Base-by-base conservation (phyloP, 1,140 invertebrate species). In the Macrobrachium rosenbergii region DNA sequence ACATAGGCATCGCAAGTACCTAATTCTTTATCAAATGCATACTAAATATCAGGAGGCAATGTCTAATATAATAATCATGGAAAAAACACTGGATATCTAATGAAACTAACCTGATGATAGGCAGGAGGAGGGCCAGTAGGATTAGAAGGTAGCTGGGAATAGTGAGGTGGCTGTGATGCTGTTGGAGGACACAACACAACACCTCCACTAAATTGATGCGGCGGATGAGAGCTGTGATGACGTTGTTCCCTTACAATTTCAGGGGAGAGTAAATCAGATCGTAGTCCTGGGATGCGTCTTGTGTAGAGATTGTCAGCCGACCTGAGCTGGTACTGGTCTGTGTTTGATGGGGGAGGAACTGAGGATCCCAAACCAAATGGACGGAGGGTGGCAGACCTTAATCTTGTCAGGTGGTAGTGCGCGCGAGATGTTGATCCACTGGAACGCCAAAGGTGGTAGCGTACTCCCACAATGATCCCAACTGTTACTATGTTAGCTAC, bases 261-360 rank as follows among this genome's bases (percentile, higher is more conserved):
- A 11, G 84, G 84, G 12, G 84, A 77, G 5, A 87, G 69, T 16
- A 87, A 59, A 59, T 87, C 84, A 14, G 84, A 87, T 16, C 84
- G 84, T n/a, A 87, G 67, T 37, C 84, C 76, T 12, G 84, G 84
- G 12, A 87, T 81, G 23, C 73, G 62, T 52, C 78, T 73, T 21
- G 84, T 60, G 59, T 81, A 87, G 5, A 81, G 58, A n/a, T 43
- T 75, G 63, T 87, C 84, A 16, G 84, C 84, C 59, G 84, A 73
- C 58, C 84, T 80, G 12, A 87, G 59, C 84, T 87, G 84, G 52
- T 87, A 87, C 84, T 87, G 84, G 59, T 87, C 84, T 62, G 84
- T 87, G 78, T 77, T 87, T n/a, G 77, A 87, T n/a, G 84, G 84
- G 2, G 84, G 77, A 28, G 77, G 63, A 28, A 63, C 21, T 17